Evolutionary conservation across 2,888 invertebrate species (phyloP).

Genomic region (Saturnia pavonia): DNA sequence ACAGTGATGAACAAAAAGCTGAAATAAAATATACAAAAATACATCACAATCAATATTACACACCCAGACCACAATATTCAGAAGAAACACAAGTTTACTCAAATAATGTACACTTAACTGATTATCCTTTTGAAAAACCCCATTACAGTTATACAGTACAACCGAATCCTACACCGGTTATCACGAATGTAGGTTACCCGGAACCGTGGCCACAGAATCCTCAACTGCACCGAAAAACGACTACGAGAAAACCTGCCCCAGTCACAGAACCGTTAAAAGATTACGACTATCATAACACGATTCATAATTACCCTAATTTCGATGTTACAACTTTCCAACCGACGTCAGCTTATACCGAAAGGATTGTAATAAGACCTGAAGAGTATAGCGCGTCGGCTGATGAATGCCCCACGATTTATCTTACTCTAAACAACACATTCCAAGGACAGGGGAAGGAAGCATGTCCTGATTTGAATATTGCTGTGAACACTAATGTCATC

Average conservation of each 20-base stretch:
- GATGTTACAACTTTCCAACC: conserved; percentile 74
- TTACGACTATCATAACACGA: conserved; percentile 58
- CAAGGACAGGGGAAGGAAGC: conserved; percentile 83
- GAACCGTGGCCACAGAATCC: conserved; percentile 52
- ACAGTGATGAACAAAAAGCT: conserved; percentile 39
- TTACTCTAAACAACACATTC: conserved; percentile 78
- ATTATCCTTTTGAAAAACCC: conserved; percentile 54
- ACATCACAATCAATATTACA: conserved; percentile 43
- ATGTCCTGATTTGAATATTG: conserved; percentile 86
- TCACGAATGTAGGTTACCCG: conserved; percentile 74
- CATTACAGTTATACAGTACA: conserved; percentile 60
- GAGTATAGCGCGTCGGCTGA: conserved; percentile 69
- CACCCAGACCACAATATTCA: conserved; percentile 50
- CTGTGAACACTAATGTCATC: conserved; percentile 86
- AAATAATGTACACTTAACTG: conserved; percentile 57
- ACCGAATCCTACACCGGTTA: conserved; percentile 61
- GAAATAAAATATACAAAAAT: conserved; percentile 30
- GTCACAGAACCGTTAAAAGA: conserved; percentile 54
- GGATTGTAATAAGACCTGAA: conserved; percentile 74
- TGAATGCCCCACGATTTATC: conserved; percentile 81
- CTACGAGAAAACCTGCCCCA: conserved; percentile 56
- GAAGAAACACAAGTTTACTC: conserved; percentile 59
- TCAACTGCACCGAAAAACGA: conserved; percentile 43
- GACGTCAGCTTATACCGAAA: conserved; percentile 64
- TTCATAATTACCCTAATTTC: conserved; percentile 56